Percentiles rank a stretch among this genome's conserved stretches.
phyloP scores from a whole-genome alignment of 2,113 vertebrate genomes.

The Callocephalon fimbriatum region DNA sequence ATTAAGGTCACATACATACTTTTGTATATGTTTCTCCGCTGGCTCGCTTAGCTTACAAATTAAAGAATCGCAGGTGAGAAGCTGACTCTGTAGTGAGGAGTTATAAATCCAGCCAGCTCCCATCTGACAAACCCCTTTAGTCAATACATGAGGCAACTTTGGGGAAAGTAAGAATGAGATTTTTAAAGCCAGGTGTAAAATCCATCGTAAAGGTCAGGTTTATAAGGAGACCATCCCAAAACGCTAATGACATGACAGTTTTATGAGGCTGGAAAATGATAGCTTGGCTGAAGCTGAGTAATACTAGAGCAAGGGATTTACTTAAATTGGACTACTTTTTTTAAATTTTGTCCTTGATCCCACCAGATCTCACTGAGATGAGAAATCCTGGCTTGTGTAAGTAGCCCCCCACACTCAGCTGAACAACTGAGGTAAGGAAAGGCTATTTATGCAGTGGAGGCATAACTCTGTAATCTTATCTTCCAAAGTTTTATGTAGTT shows the following conservation, averaged over 20 bases:
- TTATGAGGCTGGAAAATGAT: slow-evolving; percentile 62
- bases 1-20: slow-evolving; percentile 11
- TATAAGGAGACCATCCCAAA: slow-evolving; percentile 58
- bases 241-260: slow-evolving; percentile 63
- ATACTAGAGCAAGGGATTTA: slow-evolving; percentile 52
- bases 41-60: neutral
- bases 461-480: neutral
- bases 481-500: neutral
- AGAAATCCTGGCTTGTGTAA: neutral
- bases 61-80: neutral
- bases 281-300: slow-evolving; percentile 51
- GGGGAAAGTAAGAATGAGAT: neutral
- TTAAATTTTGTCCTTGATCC: slow-evolving; percentile 9
- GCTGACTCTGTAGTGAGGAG: neutral
- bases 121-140: neutral
- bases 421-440: neutral
- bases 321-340: slow-evolving; percentile 13
- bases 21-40: neutral
- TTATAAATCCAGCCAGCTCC: neutral
- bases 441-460: neutral
- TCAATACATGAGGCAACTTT: neutral
- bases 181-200: slow-evolving; percentile 53
- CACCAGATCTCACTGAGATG: neutral
- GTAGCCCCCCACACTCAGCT: neutral
- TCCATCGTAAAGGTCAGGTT: slow-evolving; percentile 68